Conservation (phyloP, 2,888 invertebrate species). For the Torymus texanus region DNA sequence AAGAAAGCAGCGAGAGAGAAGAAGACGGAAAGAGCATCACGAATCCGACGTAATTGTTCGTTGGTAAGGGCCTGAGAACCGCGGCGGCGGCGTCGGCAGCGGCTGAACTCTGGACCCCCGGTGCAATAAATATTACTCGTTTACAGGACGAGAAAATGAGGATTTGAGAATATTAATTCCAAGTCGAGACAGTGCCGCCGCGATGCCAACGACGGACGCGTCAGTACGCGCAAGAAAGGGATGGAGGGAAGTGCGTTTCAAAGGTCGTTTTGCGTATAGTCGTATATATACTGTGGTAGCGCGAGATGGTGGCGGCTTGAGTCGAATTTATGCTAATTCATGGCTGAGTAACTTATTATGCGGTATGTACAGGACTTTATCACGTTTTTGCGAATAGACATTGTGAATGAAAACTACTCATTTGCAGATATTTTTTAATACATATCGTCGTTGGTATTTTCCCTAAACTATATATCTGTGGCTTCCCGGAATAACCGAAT, state of each 20-base stretch:
- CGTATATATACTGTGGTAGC: background rate
- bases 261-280: conserved; percentile 8
- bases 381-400: conserved; percentile 3
- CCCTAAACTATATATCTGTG: too few relatives aligned
- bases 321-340: conserved; percentile 52
- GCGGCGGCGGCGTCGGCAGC: background rate
- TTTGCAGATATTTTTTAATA: too few relatives aligned
- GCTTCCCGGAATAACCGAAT: too few relatives aligned
- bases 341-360: conserved; percentile 19
- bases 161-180: conserved; percentile 51
- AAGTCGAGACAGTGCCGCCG: too few relatives aligned
- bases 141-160: conserved; percentile 43
- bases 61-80: background rate
- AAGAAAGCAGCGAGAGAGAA: background rate
- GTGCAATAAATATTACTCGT: conserved; percentile 50
- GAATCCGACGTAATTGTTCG: conserved; percentile 53
- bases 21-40: conserved; percentile 27
- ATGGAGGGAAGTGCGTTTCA: background rate
- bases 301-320: background rate
- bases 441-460: too few relatives aligned
- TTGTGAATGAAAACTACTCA: too few relatives aligned
- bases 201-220: too few relatives aligned
- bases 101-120: conserved; percentile 17
- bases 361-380: background rate
- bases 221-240: background rate